phyloP scores from a whole-genome alignment of 2,113 vertebrate species.

The Albula goreensis region DNA sequence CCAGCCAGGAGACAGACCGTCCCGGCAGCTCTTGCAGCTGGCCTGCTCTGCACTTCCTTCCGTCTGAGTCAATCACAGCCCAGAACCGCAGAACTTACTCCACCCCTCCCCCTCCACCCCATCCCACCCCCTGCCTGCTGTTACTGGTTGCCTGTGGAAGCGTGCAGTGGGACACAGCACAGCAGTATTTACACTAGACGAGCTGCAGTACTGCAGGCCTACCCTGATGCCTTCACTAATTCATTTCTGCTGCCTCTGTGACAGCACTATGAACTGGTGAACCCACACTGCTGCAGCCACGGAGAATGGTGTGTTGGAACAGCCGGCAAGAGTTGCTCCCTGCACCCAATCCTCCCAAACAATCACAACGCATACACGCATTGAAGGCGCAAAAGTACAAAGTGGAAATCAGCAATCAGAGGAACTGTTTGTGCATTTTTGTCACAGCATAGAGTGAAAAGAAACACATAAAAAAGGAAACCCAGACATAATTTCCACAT shows the following conservation, averaged over 20 bases:
- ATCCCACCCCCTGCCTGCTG: not conserved
- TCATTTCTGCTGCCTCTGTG: not conserved
- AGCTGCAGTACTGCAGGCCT: not conserved
- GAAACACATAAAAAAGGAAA: conserved; percentile 1
- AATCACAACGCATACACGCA: not conserved
- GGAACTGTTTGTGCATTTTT: conserved; percentile 7
- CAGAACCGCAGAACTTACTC: not conserved
- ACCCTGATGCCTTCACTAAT: not conserved
- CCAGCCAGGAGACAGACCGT: conserved; percentile 6
- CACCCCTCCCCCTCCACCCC: not conserved
- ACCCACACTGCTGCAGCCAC: not conserved
- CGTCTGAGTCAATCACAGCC: not conserved
- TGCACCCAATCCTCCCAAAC: not conserved
- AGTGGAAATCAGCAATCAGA: conserved; percentile 6
- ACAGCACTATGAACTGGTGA: not conserved
- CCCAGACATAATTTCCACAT: conserved; percentile 2
- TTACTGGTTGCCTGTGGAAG: not conserved
- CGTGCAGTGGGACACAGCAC: not conserved
- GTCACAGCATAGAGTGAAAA: conserved; percentile 22
- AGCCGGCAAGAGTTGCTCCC: not conserved
- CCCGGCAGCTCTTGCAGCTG: conserved; percentile 3
- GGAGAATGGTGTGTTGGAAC: not conserved
- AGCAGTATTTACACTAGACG: not conserved
- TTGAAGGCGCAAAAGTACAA: not conserved
- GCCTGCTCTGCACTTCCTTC: not conserved